A percentile compares a stretch with the other conserved stretches of the same genome.
Conservation (phyloP, 2,888 invertebrate genomes). For the Gandaritis pyraliata region DNA sequence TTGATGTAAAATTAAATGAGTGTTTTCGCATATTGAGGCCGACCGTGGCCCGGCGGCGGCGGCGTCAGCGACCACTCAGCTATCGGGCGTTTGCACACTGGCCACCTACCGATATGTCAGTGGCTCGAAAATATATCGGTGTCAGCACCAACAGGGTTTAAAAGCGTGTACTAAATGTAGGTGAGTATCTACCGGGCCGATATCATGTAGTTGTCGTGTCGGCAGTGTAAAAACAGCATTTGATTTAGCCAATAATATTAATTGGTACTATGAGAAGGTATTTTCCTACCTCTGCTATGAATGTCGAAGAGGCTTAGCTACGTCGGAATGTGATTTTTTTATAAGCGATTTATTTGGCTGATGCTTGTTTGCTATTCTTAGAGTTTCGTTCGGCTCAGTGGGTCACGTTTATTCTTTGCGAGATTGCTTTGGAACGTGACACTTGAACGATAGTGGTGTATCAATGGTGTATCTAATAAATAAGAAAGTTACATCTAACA, state of each 20-base stretch:
- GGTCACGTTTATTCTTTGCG: conserved; percentile 17
- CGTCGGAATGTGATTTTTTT: background rate
- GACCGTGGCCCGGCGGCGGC: conserved; percentile 13
- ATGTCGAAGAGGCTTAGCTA: conserved; percentile 11
- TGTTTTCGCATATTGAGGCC: conserved; percentile 43
- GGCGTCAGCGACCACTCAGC: conserved; percentile 5
- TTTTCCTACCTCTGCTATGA: conserved; percentile 22
- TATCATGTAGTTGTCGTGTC: too few relatives aligned
- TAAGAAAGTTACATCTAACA: too few relatives aligned
- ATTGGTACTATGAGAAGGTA: conserved; percentile 25
- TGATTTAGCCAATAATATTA: conserved; percentile 32
- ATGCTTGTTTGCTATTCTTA: conserved; percentile 10
- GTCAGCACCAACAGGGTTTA: too few relatives aligned
- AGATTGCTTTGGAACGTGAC: conserved; percentile 5
- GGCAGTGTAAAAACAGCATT: background rate
- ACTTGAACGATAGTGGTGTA: background rate
- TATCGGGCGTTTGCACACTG: background rate
- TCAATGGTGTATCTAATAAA: background rate
- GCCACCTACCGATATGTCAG: too few relatives aligned
- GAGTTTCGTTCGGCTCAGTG: conserved; percentile 12
- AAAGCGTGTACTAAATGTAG: too few relatives aligned
- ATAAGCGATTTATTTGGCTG: conserved; percentile 15
- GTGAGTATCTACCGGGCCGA: too few relatives aligned
- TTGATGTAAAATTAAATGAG: conserved; percentile 45
- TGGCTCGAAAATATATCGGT: too few relatives aligned